Evolutionary conservation across 1,140 invertebrate genomes (phyloP), one percentile per base, ranked within the genome.

Genomic region (Leptopilina boulardi): DNA sequence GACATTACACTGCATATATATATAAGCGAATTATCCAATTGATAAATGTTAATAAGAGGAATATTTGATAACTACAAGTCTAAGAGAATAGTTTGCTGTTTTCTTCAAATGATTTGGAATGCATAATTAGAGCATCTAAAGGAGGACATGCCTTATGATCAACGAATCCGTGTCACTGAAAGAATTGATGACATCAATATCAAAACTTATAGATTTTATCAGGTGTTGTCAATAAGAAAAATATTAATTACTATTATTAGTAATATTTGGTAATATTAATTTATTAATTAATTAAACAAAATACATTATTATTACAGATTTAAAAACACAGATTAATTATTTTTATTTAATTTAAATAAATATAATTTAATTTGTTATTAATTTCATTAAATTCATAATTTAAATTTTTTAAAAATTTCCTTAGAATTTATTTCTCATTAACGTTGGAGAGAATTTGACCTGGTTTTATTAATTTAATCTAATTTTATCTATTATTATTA

Each of bases 41-140:
- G 59, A 66, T 66, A 66, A 66, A 66, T 34, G 59, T 6, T 38
- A 66, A 66, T 6, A 66, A 66, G 59, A 66, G 59, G 59, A n/a
- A 66, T 66, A 66, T 66, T 66, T 30, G 59, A 66, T 66, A 18
- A 66, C 21, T 34, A 15, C 26, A n/a, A 23, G 15, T 30, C 13
- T 15, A 34, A 4, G 3, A 66, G 59, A 66, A 30, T 30, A 30
- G 59, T 15, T n/a, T 11, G 26, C 21, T 66, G 59, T 66, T 66
- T 66, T 66, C 59, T 23, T 34, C n/a, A 34, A 66, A 66, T 66
- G 59, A 66, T 66, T 66, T 66, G 59, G 59, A 66, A 66, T 66
- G 23, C 26, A 34, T 66, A 66, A 66, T 66, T 66, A 23, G 59
- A 66, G 59, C 59, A 66, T 66, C 59, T 66, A 66, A 38, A 66